Conservation (phyloP, 2,797 vertebrate species). For the Dicrostonyx torquatus region DNA sequence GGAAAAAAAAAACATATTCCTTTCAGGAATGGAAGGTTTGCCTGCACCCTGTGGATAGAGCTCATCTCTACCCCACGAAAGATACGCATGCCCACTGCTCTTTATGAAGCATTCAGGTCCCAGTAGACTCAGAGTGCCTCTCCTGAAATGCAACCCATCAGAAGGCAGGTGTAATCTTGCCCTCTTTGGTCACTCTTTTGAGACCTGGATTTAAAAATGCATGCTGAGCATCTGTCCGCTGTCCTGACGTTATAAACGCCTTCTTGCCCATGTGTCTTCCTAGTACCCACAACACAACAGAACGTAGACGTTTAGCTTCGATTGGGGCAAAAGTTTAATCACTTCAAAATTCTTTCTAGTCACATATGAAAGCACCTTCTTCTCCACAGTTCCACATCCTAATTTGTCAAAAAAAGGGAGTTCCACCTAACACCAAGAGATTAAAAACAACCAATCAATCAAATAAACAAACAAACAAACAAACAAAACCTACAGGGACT, state of each 20-base stretch:
- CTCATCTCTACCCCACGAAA: background rate
- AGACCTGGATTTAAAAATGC: background rate
- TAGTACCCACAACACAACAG: background rate
- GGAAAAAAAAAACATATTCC: background rate
- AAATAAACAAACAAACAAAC: background rate
- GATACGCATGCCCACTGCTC: background rate
- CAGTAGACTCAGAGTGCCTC: background rate
- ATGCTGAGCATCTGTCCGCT: too few relatives aligned
- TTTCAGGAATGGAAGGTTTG: background rate
- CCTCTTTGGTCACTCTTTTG: background rate
- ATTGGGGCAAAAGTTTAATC: background rate
- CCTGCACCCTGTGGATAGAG: background rate
- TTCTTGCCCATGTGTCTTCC: background rate
- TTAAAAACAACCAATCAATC: too few relatives aligned
- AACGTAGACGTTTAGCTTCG: background rate
- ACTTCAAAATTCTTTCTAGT: constrained; percentile 1
- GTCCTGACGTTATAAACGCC: background rate
- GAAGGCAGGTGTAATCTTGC: background rate
- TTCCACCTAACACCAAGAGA: background rate
- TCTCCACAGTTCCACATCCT: background rate
- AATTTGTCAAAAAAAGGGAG: background rate
- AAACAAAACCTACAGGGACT: background rate
- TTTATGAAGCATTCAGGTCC: background rate
- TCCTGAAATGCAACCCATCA: background rate
- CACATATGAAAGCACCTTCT: background rate